A percentile compares a stretch with the other conserved stretches of the same genome.
Conservation (phyloP, 2,888 invertebrate species). For the Scaptomyza reducta region DNA sequence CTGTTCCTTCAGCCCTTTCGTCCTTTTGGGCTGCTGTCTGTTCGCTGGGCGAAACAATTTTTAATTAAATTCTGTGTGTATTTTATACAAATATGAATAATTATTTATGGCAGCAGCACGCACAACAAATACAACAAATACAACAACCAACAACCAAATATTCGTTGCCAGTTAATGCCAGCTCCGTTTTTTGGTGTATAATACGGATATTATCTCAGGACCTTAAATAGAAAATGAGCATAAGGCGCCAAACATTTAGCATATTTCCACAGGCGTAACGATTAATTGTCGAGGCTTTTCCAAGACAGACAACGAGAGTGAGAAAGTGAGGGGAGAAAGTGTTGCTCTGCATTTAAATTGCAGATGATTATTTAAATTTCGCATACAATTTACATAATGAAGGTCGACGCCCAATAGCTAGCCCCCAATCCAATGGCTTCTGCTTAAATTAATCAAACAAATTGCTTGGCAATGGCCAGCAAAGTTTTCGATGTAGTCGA, state of each 20-base stretch:
- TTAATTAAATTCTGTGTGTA: conserved; percentile 80
- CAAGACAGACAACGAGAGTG: accelerated
- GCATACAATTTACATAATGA: conserved; percentile 78
- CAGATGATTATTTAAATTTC: conserved; percentile 80
- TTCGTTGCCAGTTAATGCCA: conserved; percentile 71
- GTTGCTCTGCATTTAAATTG: conserved; percentile 79
- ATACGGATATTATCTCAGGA: conserved; percentile 69
- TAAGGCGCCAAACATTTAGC: conserved; percentile 67
- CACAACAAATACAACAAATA: conserved; percentile 19
- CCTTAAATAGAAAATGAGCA: conserved; percentile 76
- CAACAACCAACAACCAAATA: conserved; percentile 22
- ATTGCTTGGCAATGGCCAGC: conserved; percentile 62
- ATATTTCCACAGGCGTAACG: conserved; percentile 64
- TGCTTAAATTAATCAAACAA: conserved; percentile 74
- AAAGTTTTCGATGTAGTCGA: conserved; percentile 2
- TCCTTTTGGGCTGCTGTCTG: conserved; percentile 7
- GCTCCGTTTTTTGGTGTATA: conserved; percentile 25
- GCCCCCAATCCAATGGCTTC: not conserved
- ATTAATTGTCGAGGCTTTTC: conserved; percentile 68
- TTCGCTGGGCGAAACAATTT: conserved; percentile 65
- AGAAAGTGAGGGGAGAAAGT: conserved; percentile 61
- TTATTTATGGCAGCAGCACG: conserved; percentile 73
- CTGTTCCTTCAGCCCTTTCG: conserved; percentile 1
- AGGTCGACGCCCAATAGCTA: conserved; percentile 51
- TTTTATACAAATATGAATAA: conserved; percentile 81